Evolutionary conservation across 2,113 vertebrate genomes (phyloP).

Genomic region (Carassius auratus): DNA sequence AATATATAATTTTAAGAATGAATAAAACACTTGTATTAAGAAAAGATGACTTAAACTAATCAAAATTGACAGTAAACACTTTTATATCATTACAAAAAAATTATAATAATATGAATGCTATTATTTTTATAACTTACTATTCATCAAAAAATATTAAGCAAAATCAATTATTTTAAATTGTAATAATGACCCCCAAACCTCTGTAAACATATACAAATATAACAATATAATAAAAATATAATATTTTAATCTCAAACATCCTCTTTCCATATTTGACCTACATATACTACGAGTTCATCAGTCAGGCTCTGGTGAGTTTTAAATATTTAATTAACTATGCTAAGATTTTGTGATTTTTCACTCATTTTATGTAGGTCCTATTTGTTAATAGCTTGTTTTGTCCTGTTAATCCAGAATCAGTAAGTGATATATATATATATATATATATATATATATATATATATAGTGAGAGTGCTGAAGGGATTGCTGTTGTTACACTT

Average conservation of each 20-base stretch:
- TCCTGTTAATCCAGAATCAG: background rate
- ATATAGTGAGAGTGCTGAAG: background rate
- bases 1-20: no score
- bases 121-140: background rate
- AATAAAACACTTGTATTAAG: background rate
- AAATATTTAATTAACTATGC: background rate
- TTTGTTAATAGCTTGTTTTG: background rate
- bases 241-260: background rate
- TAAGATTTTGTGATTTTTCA: background rate
- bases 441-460: background rate
- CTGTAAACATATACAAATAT: background rate
- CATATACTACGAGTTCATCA: background rate
- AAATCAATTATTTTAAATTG: background rate
- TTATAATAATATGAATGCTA: background rate
- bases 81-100: background rate
- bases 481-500: constrained; percentile 40
- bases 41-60: background rate
- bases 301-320: no score
- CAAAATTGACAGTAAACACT: background rate
- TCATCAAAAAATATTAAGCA: background rate
- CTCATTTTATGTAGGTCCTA: background rate
- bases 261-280: background rate
- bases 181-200: background rate
- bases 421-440: background rate
- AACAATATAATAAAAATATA: background rate